These are phyloP conservation scores for Zhuqinia jingwanae DNA, from an alignment of 2,888 invertebrate genomes.

Conservation along the genomic window DNA sequence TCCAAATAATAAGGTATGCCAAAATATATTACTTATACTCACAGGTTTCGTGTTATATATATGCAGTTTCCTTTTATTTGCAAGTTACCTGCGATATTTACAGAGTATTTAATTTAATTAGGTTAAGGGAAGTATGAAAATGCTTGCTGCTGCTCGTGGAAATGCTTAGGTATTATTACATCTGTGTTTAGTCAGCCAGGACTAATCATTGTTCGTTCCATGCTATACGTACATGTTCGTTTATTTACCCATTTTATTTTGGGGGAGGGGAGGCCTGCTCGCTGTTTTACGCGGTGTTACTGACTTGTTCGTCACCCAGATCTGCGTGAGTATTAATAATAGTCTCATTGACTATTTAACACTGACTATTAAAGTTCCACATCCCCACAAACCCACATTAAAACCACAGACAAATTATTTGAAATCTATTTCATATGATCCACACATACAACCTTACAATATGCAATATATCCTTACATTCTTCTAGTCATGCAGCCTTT, in stretches of 20 bases:
- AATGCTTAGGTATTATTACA: no score
- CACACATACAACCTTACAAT: background rate
- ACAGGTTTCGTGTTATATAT: no score
- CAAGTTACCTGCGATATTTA: background rate
- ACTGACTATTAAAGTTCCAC: background rate
- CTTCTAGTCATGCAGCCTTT: no score
- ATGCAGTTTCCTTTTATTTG: background rate
- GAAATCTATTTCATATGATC: background rate
- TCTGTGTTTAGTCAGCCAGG: background rate
- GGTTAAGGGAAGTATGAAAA: background rate
- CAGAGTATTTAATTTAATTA: slow-evolving; percentile 22
- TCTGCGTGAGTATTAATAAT: background rate
- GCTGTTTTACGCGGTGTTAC: no score
- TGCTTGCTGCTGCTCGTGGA: no score
- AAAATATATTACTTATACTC: no score
- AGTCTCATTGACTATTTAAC: no score
- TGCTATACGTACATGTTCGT: no score
- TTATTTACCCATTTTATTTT: no score
- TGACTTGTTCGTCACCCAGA: no score
- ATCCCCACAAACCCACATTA: background rate
- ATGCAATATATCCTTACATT: background rate
- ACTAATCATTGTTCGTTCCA: background rate
- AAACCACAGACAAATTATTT: background rate
- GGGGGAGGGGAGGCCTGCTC: no score
- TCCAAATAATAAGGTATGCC: no score